A percentile compares a stretch with the other conserved stretches of the same genome.
Evolutionary conservation across 1,140 invertebrate species (phyloP).

Genomic region (Drosophila micromelanica): DNA sequence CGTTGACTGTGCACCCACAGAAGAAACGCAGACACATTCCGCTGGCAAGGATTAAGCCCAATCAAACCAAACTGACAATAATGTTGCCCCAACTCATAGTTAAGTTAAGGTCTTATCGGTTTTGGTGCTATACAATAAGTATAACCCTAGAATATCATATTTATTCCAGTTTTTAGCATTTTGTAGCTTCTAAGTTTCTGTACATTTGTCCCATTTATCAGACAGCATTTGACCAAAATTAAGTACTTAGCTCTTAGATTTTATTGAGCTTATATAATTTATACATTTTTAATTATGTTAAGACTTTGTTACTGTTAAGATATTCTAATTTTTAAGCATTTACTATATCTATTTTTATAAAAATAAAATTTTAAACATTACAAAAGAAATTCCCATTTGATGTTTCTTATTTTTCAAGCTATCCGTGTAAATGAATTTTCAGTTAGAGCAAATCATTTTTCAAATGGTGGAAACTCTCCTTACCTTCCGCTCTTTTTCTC

Average conservation of each 20-base stretch:
- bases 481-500: constrained; percentile 7
- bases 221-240: constrained; percentile 75
- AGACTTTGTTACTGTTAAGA: constrained; percentile 55
- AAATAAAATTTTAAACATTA: constrained; percentile 54
- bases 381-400: constrained; percentile 21
- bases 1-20: constrained; percentile 2
- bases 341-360: constrained; percentile 54
- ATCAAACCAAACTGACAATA: constrained; percentile 68
- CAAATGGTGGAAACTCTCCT: constrained; percentile 5
- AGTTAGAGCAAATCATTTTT: not conserved
- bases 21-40: constrained; percentile 67
- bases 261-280: constrained; percentile 39
- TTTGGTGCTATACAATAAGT: constrained; percentile 64
- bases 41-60: constrained; percentile 68
- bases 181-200: constrained; percentile 53
- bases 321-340: constrained; percentile 39
- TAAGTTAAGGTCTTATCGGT: constrained; percentile 64
- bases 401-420: not conserved
- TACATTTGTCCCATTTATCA: constrained; percentile 63
- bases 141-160: constrained; percentile 25
- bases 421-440: constrained; percentile 13
- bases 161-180: constrained; percentile 35
- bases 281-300: constrained; percentile 50
- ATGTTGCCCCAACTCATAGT: constrained; percentile 26
- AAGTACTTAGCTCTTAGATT: constrained; percentile 54